A percentile compares a stretch with the other conserved stretches of the same genome.
Conservation (phyloP, 2,888 invertebrate genomes). For the Drosophila emarginata region DNA sequence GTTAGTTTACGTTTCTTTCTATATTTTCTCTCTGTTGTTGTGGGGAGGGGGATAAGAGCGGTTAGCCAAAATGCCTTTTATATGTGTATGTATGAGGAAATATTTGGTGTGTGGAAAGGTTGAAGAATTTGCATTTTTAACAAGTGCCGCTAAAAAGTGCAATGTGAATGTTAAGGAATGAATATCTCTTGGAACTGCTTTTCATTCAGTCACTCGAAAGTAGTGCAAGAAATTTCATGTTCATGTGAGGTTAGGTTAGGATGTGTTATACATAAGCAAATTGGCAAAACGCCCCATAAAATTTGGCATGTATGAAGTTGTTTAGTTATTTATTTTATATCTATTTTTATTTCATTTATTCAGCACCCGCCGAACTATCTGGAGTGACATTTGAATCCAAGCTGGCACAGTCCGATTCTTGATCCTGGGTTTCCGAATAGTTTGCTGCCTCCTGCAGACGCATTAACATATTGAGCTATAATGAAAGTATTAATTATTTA, state of each 20-base stretch:
- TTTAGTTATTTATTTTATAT: slow-evolving; percentile 5
- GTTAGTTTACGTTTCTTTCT: slow-evolving; percentile 42
- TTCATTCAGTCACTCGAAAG: slow-evolving; percentile 66
- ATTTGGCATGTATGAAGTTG: slow-evolving; percentile 75
- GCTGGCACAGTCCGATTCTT: slow-evolving; percentile 94
- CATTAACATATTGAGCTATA: slow-evolving; percentile 96
- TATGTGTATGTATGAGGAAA: slow-evolving; percentile 1
- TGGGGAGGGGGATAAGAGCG: slow-evolving; percentile 15
- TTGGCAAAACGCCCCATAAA: slow-evolving; percentile 46
- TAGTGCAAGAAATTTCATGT: slow-evolving; percentile 79
- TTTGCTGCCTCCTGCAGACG: slow-evolving; percentile 97
- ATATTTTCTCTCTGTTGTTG: slow-evolving; percentile 15
- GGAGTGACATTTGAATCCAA: slow-evolving; percentile 90
- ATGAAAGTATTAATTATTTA: background rate
- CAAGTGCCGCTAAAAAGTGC: slow-evolving; percentile 81
- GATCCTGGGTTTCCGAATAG: slow-evolving; percentile 94
- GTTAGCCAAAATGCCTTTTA: slow-evolving; percentile 15
- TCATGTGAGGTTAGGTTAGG: slow-evolving; percentile 34
- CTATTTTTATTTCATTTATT: slow-evolving; percentile 58
- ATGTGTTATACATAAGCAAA: slow-evolving; percentile 20
- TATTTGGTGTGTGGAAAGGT: slow-evolving; percentile 4
- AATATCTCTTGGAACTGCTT: slow-evolving; percentile 74
- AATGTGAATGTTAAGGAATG: slow-evolving; percentile 67
- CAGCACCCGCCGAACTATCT: slow-evolving; percentile 85
- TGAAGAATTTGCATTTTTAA: slow-evolving; percentile 80